Evolutionary conservation across 2,888 invertebrate species (phyloP).

Genomic region (Nasonovia ribisnigri): DNA sequence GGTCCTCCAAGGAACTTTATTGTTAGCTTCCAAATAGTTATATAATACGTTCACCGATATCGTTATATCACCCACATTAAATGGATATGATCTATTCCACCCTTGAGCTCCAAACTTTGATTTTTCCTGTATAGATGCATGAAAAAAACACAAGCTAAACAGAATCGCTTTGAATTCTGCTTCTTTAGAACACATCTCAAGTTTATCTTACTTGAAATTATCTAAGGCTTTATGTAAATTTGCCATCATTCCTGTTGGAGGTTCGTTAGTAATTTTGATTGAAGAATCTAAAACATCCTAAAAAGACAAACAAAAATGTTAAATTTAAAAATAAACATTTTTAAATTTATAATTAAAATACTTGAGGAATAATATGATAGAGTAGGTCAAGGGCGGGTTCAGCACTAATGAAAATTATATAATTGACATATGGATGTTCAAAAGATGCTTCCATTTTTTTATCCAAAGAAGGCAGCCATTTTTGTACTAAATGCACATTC

Average conservation of each 20-base stretch:
- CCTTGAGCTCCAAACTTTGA: constrained; percentile 95
- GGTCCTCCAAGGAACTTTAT: constrained; percentile 92
- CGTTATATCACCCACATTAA: constrained; percentile 84
- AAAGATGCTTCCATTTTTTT: constrained; percentile 90
- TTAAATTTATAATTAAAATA: constrained; percentile 65
- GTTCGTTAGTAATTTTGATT: constrained; percentile 96
- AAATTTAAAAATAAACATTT: background rate
- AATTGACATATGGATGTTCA: constrained; percentile 77
- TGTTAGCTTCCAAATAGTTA: constrained; percentile 91
- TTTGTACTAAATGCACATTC: constrained; percentile 92
- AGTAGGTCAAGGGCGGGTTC: constrained; percentile 84
- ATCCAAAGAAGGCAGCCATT: constrained; percentile 89
- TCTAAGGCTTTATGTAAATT: constrained; percentile 93
- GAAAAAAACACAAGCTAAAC: constrained; percentile 93
- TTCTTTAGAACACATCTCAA: constrained; percentile 93
- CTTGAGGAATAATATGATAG: constrained; percentile 75
- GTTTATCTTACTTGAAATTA: constrained; percentile 91
- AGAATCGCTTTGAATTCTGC: constrained; percentile 91
- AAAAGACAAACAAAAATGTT: background rate
- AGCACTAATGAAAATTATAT: constrained; percentile 86
- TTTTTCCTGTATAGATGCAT: constrained; percentile 92
- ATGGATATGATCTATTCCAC: constrained; percentile 83
- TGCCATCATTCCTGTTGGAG: constrained; percentile 94
- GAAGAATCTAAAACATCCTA: constrained; percentile 93
- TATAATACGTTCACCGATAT: constrained; percentile 91